A percentile compares a stretch with the other conserved stretches of the same genome.
phyloP scores from a whole-genome alignment of 2,888 invertebrate genomes.

The Caenorhabditis virilis region DNA sequence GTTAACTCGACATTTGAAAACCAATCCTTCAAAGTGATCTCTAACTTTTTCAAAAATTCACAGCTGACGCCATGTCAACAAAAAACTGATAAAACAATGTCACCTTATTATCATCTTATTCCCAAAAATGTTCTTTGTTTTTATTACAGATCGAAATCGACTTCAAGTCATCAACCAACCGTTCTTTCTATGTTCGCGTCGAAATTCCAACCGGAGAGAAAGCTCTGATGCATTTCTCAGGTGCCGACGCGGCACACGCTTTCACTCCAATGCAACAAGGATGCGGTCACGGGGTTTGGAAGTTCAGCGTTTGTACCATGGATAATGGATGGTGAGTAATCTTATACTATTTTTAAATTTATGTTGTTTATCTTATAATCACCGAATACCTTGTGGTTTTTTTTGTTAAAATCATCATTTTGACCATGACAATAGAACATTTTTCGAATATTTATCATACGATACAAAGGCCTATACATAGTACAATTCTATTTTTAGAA shows the following conservation, averaged over 20 bases:
- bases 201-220: slow-evolving; percentile 55
- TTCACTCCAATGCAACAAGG: slow-evolving; percentile 51
- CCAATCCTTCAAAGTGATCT: too few relatives aligned
- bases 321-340: slow-evolving; percentile 30
- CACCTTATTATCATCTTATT: too few relatives aligned
- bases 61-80: too few relatives aligned
- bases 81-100: too few relatives aligned
- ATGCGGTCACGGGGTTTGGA: slow-evolving; percentile 60
- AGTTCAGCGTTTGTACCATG: slow-evolving; percentile 41
- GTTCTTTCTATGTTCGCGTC: slow-evolving; percentile 45
- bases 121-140: too few relatives aligned
- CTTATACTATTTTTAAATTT: background rate
- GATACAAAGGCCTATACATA: background rate
- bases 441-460: too few relatives aligned
- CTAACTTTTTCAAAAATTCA: too few relatives aligned
- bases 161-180: slow-evolving; percentile 35
- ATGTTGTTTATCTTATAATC: background rate
- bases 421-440: too few relatives aligned
- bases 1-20: too few relatives aligned
- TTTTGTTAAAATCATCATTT: background rate
- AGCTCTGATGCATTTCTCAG: slow-evolving; percentile 43
- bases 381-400: background rate
- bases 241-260: slow-evolving; percentile 32
- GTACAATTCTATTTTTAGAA: background rate
- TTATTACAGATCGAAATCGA: slow-evolving; percentile 57